phyloP scores from a whole-genome alignment of 2,888 invertebrate genomes.

The Orthosia incerta region DNA sequence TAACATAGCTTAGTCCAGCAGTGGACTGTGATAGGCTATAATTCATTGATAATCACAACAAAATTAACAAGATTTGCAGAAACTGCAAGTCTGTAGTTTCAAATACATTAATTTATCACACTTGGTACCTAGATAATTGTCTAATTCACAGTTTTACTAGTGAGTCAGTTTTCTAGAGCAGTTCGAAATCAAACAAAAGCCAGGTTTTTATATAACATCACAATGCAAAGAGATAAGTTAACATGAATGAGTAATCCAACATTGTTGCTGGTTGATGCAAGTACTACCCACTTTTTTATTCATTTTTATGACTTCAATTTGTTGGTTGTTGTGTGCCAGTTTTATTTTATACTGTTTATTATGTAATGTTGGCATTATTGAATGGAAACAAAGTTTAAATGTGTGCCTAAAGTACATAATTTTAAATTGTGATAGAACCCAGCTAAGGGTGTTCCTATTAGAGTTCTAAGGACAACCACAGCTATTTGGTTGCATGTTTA shows the following conservation, averaged over 20 bases:
- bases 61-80: not conserved
- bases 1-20: not conserved
- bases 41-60: not conserved
- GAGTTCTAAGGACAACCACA: not conserved
- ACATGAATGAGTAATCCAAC: slow-evolving; percentile 59
- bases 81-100: not conserved
- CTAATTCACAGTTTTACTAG: slow-evolving; percentile 25
- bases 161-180: slow-evolving; percentile 56
- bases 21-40: not conserved
- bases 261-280: slow-evolving; percentile 40
- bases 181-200: slow-evolving; percentile 54
- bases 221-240: slow-evolving; percentile 60
- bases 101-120: not conserved
- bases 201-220: slow-evolving; percentile 51
- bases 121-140: slow-evolving; percentile 9
- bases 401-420: not conserved
- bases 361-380: slow-evolving; percentile 28
- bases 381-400: slow-evolving; percentile 12
- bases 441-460: not conserved
- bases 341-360: slow-evolving; percentile 28
- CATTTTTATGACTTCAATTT: slow-evolving; percentile 32
- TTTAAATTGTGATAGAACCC: not conserved
- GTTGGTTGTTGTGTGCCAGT: slow-evolving; percentile 37
- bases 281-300: slow-evolving; percentile 43
- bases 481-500: not conserved